These are phyloP conservation scores for Sympetrum striolatum DNA, from an alignment of 2,888 invertebrate species.

Conservation along the genomic window DNA sequence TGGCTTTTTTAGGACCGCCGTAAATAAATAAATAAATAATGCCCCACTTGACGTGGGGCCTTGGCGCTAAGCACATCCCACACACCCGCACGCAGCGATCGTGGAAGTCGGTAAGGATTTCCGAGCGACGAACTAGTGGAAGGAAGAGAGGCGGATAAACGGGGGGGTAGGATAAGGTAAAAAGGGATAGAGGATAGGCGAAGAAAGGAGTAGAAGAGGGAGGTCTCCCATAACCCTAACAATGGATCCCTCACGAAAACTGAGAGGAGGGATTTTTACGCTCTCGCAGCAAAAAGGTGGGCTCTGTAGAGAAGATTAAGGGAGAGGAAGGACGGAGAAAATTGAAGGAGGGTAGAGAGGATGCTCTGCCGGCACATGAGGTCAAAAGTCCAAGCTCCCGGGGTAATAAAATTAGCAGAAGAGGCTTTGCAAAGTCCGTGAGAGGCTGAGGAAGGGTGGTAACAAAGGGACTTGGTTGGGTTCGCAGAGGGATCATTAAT, in stretches of 20 bases:
- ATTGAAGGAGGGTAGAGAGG: background rate
- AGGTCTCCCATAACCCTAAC: background rate
- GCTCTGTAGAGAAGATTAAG: background rate
- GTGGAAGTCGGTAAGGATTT: no score
- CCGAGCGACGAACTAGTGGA: background rate
- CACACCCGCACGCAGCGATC: no score
- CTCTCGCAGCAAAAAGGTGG: background rate
- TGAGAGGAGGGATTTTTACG: background rate
- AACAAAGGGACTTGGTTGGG: background rate
- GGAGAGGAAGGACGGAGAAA: background rate
- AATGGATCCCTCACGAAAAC: background rate
- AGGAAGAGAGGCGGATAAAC: background rate
- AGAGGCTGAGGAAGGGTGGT: background rate
- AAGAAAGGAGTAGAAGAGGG: background rate
- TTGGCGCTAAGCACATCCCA: no score
- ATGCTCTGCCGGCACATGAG: background rate
- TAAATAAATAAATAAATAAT: no score
- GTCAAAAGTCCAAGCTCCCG: conserved; percentile 10
- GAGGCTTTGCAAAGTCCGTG: background rate
- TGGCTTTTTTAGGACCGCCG: no score
- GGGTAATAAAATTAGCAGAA: conserved; percentile 19
- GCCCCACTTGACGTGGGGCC: no score
- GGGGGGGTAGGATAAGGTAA: background rate
- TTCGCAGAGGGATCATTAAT: background rate
- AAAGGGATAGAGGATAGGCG: background rate